Percentiles rank a stretch among this genome's conserved stretches.
phyloP scores from a whole-genome alignment of 2,113 vertebrate species.

The Coptodon rendalli region DNA sequence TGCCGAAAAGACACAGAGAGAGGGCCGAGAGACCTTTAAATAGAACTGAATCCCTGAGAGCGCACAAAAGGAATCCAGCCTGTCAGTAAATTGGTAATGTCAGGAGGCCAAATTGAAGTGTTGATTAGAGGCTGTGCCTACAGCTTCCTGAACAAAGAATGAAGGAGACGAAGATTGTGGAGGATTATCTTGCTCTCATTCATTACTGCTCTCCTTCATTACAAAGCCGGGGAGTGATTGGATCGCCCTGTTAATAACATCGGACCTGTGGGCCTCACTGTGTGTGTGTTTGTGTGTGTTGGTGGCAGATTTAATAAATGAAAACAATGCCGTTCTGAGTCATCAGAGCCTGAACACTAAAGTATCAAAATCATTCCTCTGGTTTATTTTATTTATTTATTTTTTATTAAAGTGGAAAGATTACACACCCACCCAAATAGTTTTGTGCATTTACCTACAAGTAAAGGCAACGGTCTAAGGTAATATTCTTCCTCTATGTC shows the following conservation, averaged over 20 bases:
- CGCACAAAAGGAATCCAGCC: slow-evolving; percentile 23
- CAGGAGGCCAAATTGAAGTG: slow-evolving; percentile 40
- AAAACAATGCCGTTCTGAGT: neutral
- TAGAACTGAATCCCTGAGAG: neutral
- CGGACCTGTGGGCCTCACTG: neutral
- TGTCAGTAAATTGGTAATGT: slow-evolving; percentile 26
- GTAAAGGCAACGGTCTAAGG: neutral
- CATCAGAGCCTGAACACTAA: neutral
- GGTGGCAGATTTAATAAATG: neutral
- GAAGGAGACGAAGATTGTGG: slow-evolving; percentile 2
- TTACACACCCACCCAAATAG: neutral
- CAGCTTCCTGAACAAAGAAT: slow-evolving; percentile 37
- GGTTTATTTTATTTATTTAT: neutral
- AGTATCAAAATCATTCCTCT: neutral
- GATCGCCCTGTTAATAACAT: slow-evolving; percentile 5
- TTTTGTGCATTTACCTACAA: neutral
- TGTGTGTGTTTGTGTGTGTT: neutral
- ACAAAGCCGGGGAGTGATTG: slow-evolving; percentile 4
- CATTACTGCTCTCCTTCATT: slow-evolving; percentile 34
- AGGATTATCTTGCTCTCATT: slow-evolving; percentile 28
- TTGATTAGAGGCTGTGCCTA: slow-evolving; percentile 42
- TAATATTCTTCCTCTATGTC: neutral
- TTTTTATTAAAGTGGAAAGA: neutral
- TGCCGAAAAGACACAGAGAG: neutral
- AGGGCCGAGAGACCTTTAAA: slow-evolving; percentile 14